Evolutionary conservation across 2,888 invertebrate genomes (phyloP), one percentile per base, ranked within the genome.

Genomic region (Polylopha cassiicola): DNA sequence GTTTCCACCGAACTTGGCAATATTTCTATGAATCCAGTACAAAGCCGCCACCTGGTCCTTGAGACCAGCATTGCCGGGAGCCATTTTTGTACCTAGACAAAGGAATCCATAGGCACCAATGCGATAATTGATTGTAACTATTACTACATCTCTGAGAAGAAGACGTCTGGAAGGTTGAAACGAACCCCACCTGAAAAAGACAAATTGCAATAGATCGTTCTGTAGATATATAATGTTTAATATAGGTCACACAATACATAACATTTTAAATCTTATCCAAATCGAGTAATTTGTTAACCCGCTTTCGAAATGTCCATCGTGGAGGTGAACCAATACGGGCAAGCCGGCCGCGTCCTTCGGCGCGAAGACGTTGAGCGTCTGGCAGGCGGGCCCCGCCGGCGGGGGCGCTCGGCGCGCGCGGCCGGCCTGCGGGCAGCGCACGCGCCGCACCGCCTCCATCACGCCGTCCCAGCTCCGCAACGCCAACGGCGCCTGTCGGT

Each of bases 41-140:
- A 86, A 50, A 0, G 78, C 81, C 0, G 77, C 73, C 11, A 81
- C 61, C 47, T 80, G 80, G 50, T 86, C 86, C 41, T 84, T 85
- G 7, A 86, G 46, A 1, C 85, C 86, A 1, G 71, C 74, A 38
- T 86, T 86, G 1, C 82, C 86, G 0, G 78, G 67, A 0, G 67
- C 70, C 1, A 63, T 69, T 1, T 54, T 46, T 2, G 61, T 64
- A 7, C 65, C 66, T 0, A 84, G 64, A 38, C 78, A 79, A 1
- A 87, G 60, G 53, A 86, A 87, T 3, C 87, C 87, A 0, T 82
- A 55, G 1, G 67, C 61, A 8, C 86, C 80, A 1, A 85, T 58
- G 1, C 85, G 69, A 44, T 78, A 79, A 51, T 85, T 85, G 23
- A 85, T 71, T 1, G 77, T 78, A 1, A 81, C 75, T 8, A 78